Conservation (phyloP, 2,888 invertebrate species). For the Eupelmus urozonus region DNA sequence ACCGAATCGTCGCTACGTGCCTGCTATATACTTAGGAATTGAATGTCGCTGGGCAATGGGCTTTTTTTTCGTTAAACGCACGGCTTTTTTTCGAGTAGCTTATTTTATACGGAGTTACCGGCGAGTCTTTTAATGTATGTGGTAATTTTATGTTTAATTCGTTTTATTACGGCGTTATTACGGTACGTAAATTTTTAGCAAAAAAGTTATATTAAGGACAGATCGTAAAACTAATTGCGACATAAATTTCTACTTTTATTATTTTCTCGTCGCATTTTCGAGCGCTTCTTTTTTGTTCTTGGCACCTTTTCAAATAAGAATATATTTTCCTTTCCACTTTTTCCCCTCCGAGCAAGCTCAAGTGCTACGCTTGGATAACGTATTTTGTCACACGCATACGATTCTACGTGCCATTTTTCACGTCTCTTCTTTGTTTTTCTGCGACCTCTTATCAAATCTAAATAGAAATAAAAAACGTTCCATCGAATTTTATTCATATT, state of each 20-base stretch:
- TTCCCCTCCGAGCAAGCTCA: neutral
- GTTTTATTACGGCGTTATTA: neutral
- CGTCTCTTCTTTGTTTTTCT: neutral
- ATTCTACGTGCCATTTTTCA: neutral
- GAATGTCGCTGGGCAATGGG: too few species aligned
- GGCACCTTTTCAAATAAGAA: slow-evolving; percentile 1
- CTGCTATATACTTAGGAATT: too few species aligned
- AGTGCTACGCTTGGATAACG: neutral
- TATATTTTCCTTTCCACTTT: neutral
- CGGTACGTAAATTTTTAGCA: too few species aligned
- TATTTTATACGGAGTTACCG: neutral
- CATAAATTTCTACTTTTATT: slow-evolving; percentile 1
- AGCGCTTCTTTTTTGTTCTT: neutral
- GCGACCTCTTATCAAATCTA: neutral
- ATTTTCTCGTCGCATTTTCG: neutral
- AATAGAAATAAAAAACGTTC: neutral
- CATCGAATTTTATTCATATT: neutral
- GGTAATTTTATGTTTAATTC: too few species aligned
- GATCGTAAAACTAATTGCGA: neutral
- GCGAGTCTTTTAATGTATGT: too few species aligned
- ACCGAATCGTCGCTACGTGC: slow-evolving; percentile 1
- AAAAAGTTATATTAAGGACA: neutral
- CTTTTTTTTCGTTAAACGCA: neutral
- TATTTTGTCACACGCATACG: neutral
- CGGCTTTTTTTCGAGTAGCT: neutral